These are phyloP conservation scores for Budorcas taxicolor DNA, from an alignment of 2,113 vertebrate genomes.

Conservation along the genomic window DNA sequence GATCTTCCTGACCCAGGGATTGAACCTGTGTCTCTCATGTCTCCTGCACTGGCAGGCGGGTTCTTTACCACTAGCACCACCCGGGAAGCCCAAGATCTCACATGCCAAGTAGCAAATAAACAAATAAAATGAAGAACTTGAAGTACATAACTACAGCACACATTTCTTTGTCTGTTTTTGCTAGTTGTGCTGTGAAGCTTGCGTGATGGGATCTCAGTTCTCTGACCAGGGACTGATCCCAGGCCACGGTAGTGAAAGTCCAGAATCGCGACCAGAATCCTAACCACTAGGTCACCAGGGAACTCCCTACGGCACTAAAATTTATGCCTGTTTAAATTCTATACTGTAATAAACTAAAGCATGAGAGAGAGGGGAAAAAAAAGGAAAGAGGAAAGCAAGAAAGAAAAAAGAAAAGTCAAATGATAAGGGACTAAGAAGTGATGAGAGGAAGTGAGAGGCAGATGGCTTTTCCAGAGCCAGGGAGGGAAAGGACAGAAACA, in stretches of 20 bases:
- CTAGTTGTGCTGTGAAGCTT: not conserved
- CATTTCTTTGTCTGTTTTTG: not conserved
- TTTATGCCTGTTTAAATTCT: not conserved
- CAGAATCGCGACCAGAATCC: not conserved
- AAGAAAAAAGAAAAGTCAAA: not conserved
- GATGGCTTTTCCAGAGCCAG: not conserved
- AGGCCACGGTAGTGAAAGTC: not conserved
- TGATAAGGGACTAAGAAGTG: not conserved
- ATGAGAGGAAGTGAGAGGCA: not conserved
- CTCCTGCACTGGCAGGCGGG: not conserved
- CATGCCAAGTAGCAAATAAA: not conserved
- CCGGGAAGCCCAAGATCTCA: not conserved
- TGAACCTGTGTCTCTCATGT: not conserved
- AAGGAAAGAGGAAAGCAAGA: not conserved
- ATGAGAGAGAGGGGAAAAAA: not conserved
- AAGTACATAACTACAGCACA: not conserved
- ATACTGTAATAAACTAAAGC: not conserved
- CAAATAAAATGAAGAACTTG: not conserved
- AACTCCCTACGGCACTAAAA: not conserved
- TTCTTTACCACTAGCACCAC: not conserved
- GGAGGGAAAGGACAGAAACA: not conserved
- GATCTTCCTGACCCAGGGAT: not conserved
- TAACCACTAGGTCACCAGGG: not conserved
- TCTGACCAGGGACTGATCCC: not conserved
- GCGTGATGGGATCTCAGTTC: not conserved